A percentile compares a stretch with the other conserved stretches of the same genome.
Conservation (phyloP, 2,888 invertebrate species). For the Lamellibrachia satsuma region DNA sequence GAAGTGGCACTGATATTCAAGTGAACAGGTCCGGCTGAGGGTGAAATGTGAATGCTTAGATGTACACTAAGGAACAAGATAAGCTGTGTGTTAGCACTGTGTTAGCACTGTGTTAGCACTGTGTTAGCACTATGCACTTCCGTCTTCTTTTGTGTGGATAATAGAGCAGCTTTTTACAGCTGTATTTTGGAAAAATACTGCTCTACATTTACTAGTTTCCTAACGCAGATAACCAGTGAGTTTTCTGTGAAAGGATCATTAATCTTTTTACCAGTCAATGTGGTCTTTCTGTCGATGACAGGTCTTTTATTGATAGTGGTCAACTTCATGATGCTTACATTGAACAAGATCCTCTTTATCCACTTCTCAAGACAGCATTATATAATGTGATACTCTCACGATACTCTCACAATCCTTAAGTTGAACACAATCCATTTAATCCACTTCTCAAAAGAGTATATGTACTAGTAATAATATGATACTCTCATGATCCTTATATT, state of each 20-base stretch:
- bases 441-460: background rate
- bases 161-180: background rate
- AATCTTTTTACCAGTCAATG: background rate
- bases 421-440: background rate
- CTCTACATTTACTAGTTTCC: background rate
- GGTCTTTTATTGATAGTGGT: background rate
- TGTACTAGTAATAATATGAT: background rate
- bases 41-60: background rate
- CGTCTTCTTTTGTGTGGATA: background rate
- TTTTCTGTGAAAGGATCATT: background rate
- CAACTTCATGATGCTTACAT: background rate
- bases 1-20: background rate
- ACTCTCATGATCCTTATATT: background rate
- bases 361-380: background rate
- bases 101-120: too few relatives aligned
- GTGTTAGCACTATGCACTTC: too few relatives aligned
- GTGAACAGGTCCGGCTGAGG: background rate
- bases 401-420: too few relatives aligned
- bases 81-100: background rate
- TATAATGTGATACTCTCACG: too few relatives aligned
- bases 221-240: background rate
- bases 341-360: background rate
- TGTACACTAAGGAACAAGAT: background rate
- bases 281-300: background rate
- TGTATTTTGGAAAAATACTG: background rate